These are phyloP conservation scores for Ceuthmochares aereus DNA, from an alignment of 2,113 vertebrate species.

Conservation along the genomic window DNA sequence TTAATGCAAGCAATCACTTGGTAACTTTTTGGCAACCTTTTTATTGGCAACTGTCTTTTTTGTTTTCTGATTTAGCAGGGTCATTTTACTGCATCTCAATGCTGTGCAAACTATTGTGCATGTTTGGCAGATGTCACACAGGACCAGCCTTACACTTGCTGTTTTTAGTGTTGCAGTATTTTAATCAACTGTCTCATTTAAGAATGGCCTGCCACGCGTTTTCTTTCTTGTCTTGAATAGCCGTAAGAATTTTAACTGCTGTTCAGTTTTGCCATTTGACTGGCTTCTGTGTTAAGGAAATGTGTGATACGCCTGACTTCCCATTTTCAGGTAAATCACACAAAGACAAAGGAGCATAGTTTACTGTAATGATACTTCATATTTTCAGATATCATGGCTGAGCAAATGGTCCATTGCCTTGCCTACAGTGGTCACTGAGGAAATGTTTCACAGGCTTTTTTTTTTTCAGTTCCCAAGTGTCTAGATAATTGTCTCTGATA, in stretches of 20 bases:
- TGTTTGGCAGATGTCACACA: not conserved
- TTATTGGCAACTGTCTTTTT: not conserved
- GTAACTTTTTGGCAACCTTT: not conserved
- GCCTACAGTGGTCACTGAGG: slow-evolving; percentile 28
- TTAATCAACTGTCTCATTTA: not conserved
- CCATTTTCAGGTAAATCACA: not conserved
- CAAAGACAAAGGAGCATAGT: not conserved
- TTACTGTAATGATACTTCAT: slow-evolving; percentile 5
- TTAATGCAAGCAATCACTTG: not conserved
- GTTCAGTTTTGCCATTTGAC: slow-evolving; percentile 10
- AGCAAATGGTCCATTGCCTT: slow-evolving; percentile 35
- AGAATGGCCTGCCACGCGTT: not conserved
- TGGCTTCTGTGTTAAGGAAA: slow-evolving; percentile 4
- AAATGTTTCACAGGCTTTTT: not conserved
- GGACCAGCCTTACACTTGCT: not conserved
- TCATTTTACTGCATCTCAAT: not conserved
- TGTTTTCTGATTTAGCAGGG: not conserved
- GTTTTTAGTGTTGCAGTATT: not conserved
- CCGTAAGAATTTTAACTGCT: not conserved
- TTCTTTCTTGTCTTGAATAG: not conserved
- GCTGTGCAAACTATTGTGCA: fast-evolving
- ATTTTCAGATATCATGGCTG: not conserved
- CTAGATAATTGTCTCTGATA: not conserved
- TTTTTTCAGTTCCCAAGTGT: not conserved
- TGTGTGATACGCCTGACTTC: not conserved